Conservation (phyloP, 2,113 vertebrate genomes). For the Crocuta crocuta region DNA sequence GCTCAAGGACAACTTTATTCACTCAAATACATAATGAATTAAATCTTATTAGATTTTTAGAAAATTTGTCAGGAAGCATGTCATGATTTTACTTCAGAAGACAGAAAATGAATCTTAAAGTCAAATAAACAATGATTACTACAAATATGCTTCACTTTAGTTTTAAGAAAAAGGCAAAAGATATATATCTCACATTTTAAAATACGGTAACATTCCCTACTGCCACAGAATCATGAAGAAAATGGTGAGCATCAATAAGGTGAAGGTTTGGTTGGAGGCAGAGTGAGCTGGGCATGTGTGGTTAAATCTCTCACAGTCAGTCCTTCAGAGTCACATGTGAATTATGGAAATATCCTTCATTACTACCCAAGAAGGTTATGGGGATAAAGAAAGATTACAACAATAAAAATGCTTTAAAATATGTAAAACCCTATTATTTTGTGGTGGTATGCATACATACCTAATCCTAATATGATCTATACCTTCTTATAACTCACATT, state of each 20-base stretch:
- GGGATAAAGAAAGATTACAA: background rate
- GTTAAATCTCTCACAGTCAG: background rate
- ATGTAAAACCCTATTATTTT: background rate
- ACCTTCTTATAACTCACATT: background rate
- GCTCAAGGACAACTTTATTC: background rate
- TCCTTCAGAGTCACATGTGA: too few species aligned
- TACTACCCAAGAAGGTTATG: background rate
- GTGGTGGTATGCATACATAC: background rate
- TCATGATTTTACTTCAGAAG: background rate
- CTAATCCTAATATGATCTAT: background rate
- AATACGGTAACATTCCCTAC: background rate
- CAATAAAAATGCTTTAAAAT: background rate
- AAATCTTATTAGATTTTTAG: background rate
- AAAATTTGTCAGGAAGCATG: background rate
- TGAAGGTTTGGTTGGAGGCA: background rate
- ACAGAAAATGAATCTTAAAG: background rate
- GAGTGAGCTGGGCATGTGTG: accelerated
- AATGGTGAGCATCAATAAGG: background rate
- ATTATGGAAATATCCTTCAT: background rate
- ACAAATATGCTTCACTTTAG: background rate
- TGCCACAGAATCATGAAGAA: background rate
- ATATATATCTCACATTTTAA: background rate
- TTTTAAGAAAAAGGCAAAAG: background rate
- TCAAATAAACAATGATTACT: background rate
- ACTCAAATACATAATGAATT: background rate